Conservation (phyloP, 2,113 vertebrate species). For the Ageneiosus marmoratus region DNA sequence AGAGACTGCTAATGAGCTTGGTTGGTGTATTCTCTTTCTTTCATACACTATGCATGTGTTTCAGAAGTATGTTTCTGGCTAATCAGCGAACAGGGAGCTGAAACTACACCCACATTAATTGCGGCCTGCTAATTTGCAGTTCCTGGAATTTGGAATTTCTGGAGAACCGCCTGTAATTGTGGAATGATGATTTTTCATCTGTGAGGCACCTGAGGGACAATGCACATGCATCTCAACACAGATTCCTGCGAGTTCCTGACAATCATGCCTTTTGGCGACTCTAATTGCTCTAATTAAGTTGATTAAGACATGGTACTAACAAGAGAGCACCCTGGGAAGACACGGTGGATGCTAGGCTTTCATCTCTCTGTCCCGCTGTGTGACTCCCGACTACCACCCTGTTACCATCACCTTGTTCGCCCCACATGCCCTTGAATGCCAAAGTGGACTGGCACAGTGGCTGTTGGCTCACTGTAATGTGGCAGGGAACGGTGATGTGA, state of each 20-base stretch:
- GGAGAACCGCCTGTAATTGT: not conserved
- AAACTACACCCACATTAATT: not conserved
- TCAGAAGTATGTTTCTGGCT: constrained; percentile 23
- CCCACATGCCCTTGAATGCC: constrained; percentile 25
- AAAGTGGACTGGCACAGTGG: constrained; percentile 38
- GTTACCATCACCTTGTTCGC: constrained; percentile 10
- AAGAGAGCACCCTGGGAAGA: constrained; percentile 35
- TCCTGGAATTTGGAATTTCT: not conserved
- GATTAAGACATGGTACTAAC: constrained; percentile 51
- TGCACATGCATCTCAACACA: constrained; percentile 30
- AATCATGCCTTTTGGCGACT: constrained; percentile 46
- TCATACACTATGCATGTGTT: constrained; percentile 13
- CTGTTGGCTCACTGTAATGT: constrained; percentile 26
- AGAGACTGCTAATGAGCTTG: constrained; percentile 40
- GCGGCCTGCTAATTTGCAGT: not conserved
- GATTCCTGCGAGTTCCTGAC: constrained; percentile 31
- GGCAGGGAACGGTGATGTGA: constrained; percentile 5
- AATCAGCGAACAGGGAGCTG: constrained; percentile 6
- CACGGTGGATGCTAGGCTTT: constrained; percentile 43
- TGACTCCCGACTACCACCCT: not conserved
- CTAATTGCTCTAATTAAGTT: constrained; percentile 53
- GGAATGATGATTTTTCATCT: constrained; percentile 1
- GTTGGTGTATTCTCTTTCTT: constrained; percentile 20
- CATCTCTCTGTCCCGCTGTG: constrained; percentile 36
- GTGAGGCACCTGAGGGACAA: constrained; percentile 1